A percentile compares a stretch with the other conserved stretches of the same genome.
Conservation (phyloP, 2,888 invertebrate genomes). For the Drosophila putrida region DNA sequence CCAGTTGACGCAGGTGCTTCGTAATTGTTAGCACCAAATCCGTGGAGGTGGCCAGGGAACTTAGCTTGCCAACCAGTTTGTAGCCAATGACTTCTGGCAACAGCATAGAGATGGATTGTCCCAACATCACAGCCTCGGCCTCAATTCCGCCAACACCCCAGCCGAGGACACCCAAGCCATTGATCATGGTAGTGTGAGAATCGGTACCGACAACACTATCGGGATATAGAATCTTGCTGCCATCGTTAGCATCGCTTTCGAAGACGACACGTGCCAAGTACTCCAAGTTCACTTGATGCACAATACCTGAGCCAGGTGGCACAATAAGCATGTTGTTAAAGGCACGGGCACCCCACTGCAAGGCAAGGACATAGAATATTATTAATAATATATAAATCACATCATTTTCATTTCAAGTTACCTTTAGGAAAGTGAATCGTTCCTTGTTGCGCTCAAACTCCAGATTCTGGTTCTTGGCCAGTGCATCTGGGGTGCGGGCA, state of each 20-base stretch:
- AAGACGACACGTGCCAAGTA: slow-evolving; percentile 97
- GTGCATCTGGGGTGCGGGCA: slow-evolving; percentile 93
- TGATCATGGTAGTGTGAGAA: slow-evolving; percentile 99
- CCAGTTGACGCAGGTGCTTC: slow-evolving; percentile 96
- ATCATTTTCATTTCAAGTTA: slow-evolving; percentile 78
- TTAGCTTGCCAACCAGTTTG: slow-evolving; percentile 92
- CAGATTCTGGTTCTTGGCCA: slow-evolving; percentile 96
- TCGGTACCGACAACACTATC: slow-evolving; percentile 99
- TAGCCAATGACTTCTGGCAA: slow-evolving; percentile 98
- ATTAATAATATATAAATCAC: neutral
- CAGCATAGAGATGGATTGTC: slow-evolving; percentile 98
- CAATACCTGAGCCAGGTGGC: slow-evolving; percentile 99
- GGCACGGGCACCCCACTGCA: slow-evolving; percentile 97
- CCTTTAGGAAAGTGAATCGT: slow-evolving; percentile 97
- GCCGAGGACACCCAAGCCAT: slow-evolving; percentile 97
- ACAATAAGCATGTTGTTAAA: slow-evolving; percentile 98
- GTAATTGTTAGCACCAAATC: slow-evolving; percentile 99
- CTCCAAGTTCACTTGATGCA: slow-evolving; percentile 99
- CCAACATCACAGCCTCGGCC: slow-evolving; percentile 99
- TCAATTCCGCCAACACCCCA: slow-evolving; percentile 99
- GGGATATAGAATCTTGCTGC: slow-evolving; percentile 89
- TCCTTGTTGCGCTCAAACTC: slow-evolving; percentile 98
- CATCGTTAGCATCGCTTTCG: slow-evolving; percentile 86
- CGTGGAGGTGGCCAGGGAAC: slow-evolving; percentile 95
- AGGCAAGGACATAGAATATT: neutral